These are phyloP conservation scores for Andrena minutula DNA, from an alignment of 2,888 invertebrate genomes.

Conservation along the genomic window DNA sequence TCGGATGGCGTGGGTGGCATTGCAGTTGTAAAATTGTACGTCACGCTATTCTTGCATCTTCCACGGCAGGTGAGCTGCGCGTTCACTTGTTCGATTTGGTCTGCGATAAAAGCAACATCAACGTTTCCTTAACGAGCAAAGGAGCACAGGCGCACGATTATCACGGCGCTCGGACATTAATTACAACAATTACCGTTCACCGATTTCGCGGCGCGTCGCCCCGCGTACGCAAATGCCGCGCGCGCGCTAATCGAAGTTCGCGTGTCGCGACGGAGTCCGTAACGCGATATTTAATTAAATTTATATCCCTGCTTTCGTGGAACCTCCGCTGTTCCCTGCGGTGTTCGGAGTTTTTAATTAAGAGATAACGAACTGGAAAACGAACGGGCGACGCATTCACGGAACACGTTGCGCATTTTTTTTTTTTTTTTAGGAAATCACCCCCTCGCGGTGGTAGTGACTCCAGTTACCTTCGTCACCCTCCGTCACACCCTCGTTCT, in stretches of 20 bases:
- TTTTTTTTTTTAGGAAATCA: neutral
- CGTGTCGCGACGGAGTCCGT: neutral
- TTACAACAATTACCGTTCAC: neutral
- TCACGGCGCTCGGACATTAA: too few relatives aligned
- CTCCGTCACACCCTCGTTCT: constrained; percentile 54
- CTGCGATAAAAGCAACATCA: constrained; percentile 63
- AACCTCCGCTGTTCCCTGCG: neutral
- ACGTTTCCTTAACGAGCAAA: neutral
- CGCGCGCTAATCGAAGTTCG: neutral
- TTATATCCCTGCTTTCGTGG: neutral
- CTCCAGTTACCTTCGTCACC: constrained; percentile 69
- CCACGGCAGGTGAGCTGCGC: constrained; percentile 80
- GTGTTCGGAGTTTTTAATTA: constrained; percentile 17
- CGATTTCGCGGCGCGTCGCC: neutral
- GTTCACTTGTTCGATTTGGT: constrained; percentile 81
- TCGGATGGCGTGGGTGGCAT: constrained; percentile 64
- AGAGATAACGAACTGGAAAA: constrained; percentile 4
- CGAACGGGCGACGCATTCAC: neutral
- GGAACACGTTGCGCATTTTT: too few relatives aligned
- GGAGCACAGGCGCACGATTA: neutral
- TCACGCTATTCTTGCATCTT: constrained; percentile 74
- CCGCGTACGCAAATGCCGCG: neutral
- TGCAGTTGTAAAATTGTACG: constrained; percentile 58
- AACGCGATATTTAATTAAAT: constrained; percentile 8
- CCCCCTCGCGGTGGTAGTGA: neutral